Base-by-base conservation (phyloP, 2,113 vertebrate genomes). In the Pyrgilauda ruficollis region DNA sequence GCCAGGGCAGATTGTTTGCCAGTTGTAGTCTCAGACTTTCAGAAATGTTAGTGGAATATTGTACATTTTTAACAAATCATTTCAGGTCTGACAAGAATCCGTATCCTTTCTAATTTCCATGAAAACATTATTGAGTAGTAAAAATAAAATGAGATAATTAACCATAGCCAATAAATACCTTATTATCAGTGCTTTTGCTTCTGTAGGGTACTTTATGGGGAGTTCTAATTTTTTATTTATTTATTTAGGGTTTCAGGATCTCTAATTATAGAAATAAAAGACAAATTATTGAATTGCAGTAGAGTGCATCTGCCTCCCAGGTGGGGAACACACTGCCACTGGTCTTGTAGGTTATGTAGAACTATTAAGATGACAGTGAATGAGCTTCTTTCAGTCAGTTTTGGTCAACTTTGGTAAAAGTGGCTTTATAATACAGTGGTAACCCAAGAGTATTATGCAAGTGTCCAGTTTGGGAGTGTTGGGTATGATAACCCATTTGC, bases 61-160 rank as follows among this genome's bases (percentile, higher is more conserved):
- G 26, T 61, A 13, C 50, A 24, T 78, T 92, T 68, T 90, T 82
- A 69, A 69, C 56, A n/a, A 43, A 82, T 75, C 2, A 47, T 81
- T 95, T 76, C 47, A 59, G 31, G n/a, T 66, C n/a, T 66, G 33
- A 66, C 41, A 50, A 41, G 49, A 66, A 37, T 73, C 39, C 0
- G 0, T 79, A 35, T 27, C 9, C 50, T 70, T 69, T 64, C 31
- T 73, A 31, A 88, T 81, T 83, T 95, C 33, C 4, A 3, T 63
- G 62, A 66, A 82, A 92, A 84, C 19, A 39, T 52, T 72, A 41
- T 15, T 70, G 76, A 39, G 21, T 86, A 84, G n/a, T 75, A 78
- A 94, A 94, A 87, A 41, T 58, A 90, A 87, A 88, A 79, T 18
- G 23, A 74, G 44, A 70, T 67, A 86, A 92, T 88, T 88, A 93